A percentile compares a stretch with the other conserved stretches of the same genome.
Evolutionary conservation across 1,140 invertebrate species (phyloP).

Genomic region (Hycleus cichorii): DNA sequence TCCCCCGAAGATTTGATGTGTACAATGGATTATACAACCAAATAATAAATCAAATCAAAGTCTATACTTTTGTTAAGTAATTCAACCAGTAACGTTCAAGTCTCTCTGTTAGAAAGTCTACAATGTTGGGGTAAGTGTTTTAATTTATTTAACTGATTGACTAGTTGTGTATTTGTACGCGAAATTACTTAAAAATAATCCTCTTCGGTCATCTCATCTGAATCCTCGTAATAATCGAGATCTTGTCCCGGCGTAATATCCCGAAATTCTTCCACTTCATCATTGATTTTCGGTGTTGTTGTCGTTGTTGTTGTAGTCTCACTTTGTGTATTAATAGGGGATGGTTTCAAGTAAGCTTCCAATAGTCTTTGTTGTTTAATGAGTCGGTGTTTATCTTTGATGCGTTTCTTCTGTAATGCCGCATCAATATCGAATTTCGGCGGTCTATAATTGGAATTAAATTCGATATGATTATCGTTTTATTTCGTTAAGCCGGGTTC

Average conservation of each 20-base stretch:
- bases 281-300: not conserved
- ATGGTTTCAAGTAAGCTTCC: conserved; percentile 20
- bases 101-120: too few relatives aligned
- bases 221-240: conserved; percentile 8
- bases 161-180: not conserved
- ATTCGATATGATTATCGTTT: not conserved
- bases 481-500: too few relatives aligned
- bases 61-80: too few relatives aligned
- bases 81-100: too few relatives aligned
- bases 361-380: conserved; percentile 26
- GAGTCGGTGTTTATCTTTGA: conserved; percentile 28
- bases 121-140: too few relatives aligned
- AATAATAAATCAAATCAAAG: too few relatives aligned
- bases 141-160: not conserved
- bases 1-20: too few relatives aligned
- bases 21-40: too few relatives aligned
- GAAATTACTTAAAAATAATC: conserved; percentile 7
- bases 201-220: conserved; percentile 7
- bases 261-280: conserved; percentile 6
- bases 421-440: conserved; percentile 33
- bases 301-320: not conserved
- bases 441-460: conserved; percentile 24
- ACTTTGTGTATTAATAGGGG: too few relatives aligned
- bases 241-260: not conserved
- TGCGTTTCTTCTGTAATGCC: conserved; percentile 25